Conservation (phyloP, 1,140 invertebrate genomes). For the Panagrolaimus sp. region DNA sequence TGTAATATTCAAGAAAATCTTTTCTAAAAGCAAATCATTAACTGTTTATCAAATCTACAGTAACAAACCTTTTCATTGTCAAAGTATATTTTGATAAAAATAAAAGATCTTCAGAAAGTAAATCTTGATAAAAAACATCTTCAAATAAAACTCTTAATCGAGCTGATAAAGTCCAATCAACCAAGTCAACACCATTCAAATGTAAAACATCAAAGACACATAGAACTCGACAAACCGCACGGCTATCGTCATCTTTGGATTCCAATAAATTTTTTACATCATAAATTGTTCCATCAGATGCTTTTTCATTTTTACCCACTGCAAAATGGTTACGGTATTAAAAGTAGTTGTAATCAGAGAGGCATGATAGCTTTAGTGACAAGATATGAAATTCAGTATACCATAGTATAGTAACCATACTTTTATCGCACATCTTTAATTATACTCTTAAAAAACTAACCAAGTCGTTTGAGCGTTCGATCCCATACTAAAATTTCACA, state of each 20-base stretch:
- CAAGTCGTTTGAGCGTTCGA: slow-evolving; percentile 19
- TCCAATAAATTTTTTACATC: slow-evolving; percentile 41
- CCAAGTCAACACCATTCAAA: slow-evolving; percentile 19
- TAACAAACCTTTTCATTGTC: neutral
- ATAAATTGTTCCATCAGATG: slow-evolving; percentile 35
- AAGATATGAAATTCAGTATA: too few relatives aligned
- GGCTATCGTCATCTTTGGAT: slow-evolving; percentile 22
- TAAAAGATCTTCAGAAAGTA: neutral
- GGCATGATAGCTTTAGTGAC: too few relatives aligned
- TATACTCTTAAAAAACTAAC: slow-evolving; percentile 25
- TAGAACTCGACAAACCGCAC: slow-evolving; percentile 18
- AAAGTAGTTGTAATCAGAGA: too few relatives aligned
- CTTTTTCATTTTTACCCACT: slow-evolving; percentile 42
- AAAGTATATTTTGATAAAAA: slow-evolving; percentile 9
- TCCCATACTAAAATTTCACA: slow-evolving; percentile 44
- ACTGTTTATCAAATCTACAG: neutral
- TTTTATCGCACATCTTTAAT: too few relatives aligned
- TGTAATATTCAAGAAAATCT: slow-evolving; percentile 41
- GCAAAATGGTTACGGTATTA: slow-evolving; percentile 11
- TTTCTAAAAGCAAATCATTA: slow-evolving; percentile 23
- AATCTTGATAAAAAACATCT: neutral
- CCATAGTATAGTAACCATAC: too few relatives aligned
- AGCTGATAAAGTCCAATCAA: slow-evolving; percentile 13
- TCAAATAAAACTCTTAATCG: neutral
- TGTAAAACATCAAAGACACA: slow-evolving; percentile 31